These are phyloP conservation scores for Upupa epops DNA, from an alignment of 2,113 vertebrate species.

Conservation along the genomic window DNA sequence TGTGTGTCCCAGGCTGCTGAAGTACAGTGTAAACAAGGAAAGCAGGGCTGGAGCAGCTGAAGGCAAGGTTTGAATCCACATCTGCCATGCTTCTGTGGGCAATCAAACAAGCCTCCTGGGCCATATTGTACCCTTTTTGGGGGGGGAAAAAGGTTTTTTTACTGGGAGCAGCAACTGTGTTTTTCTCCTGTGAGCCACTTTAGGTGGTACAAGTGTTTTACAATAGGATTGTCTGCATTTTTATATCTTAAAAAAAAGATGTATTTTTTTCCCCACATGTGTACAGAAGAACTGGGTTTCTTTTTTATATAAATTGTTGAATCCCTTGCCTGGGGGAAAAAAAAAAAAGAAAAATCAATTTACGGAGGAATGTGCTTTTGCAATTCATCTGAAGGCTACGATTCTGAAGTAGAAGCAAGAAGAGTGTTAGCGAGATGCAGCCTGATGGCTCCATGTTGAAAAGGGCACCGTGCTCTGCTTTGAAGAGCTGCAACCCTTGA, in stretches of 20 bases:
- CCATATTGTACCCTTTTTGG: not conserved
- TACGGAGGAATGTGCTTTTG: constrained; percentile 50
- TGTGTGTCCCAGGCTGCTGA: not conserved
- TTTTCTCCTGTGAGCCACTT: not conserved
- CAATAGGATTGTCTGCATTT: not conserved
- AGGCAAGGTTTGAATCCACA: not conserved
- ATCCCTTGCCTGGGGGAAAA: not conserved
- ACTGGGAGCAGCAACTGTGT: not conserved
- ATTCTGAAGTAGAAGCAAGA: constrained; percentile 2
- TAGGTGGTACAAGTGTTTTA: not conserved
- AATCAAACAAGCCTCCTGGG: not conserved
- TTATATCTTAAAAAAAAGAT: not conserved
- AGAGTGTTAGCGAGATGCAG: not conserved
- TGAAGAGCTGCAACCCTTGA: constrained; percentile 46
- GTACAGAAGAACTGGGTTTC: not conserved
- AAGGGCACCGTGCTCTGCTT: constrained; percentile 33
- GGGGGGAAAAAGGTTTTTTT: not conserved
- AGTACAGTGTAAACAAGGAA: not conserved
- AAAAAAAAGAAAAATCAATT: constrained; percentile 2
- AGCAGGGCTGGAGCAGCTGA: not conserved
- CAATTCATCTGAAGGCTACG: not conserved
- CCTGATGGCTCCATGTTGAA: not conserved
- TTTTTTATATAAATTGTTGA: not conserved
- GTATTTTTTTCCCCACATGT: not conserved
- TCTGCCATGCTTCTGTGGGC: not conserved